These are phyloP conservation scores for Sebastiscus tertius DNA, from an alignment of 2,797 vertebrate species.

Conservation along the genomic window DNA sequence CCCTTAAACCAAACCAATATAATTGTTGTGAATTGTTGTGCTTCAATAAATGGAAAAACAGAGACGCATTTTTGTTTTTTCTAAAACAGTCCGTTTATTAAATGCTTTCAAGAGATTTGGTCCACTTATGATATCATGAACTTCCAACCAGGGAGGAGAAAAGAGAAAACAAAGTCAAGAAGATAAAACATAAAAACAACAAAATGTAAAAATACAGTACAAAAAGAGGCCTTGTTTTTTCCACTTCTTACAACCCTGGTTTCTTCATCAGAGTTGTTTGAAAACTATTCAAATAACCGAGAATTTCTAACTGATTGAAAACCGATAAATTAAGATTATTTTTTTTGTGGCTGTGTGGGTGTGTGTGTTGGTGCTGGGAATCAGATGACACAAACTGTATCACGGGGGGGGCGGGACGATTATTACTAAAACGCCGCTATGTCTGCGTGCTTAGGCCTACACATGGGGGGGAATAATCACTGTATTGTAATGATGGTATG, in stretches of 20 bases:
- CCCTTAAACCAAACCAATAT: not conserved
- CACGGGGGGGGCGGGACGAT: not conserved
- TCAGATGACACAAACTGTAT: conserved; percentile 30
- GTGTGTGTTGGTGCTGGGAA: conserved; percentile 21
- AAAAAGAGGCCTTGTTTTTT: conserved; percentile 77
- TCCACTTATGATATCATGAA: conserved; percentile 83
- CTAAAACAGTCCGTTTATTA: conserved; percentile 86
- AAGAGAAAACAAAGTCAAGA: conserved; percentile 70
- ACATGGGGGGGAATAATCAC: not conserved
- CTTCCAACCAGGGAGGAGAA: conserved; percentile 81
- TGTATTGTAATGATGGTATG: not conserved
- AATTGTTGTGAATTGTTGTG: not conserved
- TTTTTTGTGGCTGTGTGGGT: conserved; percentile 38
- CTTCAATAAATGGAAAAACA: not conserved
- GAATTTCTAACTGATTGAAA: conserved; percentile 38
- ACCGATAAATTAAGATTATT: conserved; percentile 28
- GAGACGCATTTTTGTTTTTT: conserved; percentile 30
- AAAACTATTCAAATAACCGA: conserved; percentile 50
- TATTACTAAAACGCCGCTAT: not conserved
- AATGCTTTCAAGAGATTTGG: conserved; percentile 87
- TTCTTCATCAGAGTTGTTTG: conserved; percentile 56
- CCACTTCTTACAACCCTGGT: conserved; percentile 73
- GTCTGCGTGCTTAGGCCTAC: not conserved
- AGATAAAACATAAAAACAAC: conserved; percentile 46
- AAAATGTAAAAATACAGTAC: conserved; percentile 82